Evolutionary conservation across 2,113 vertebrate species (phyloP), one percentile per base, ranked within the genome.

Genomic region (Riparia riparia): DNA sequence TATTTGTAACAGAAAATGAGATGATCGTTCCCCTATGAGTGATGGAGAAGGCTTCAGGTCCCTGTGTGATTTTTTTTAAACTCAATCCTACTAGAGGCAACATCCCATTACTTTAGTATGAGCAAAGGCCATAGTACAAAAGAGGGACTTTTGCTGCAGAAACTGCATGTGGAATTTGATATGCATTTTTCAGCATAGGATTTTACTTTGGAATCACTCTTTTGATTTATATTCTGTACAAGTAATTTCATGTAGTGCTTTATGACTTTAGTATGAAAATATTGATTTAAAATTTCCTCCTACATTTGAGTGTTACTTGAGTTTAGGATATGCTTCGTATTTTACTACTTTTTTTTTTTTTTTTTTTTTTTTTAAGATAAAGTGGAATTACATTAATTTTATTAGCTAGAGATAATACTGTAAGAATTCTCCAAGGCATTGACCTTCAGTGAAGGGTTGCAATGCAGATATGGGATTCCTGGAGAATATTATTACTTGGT

Each of bases 241-340:
- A 9, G 24, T 95, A 58, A 85, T 95, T 96, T 64, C 72, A n/a
- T 3, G 2, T 72, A 81, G 42, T 88, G 9, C 32, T 77, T 41
- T 64, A 24, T 91, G 64, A 51, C 60, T 95, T 17, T 51, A 57
- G 39, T 65, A 72, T 87, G 66, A 86, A 92, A 81, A 76, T 89
- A 82, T 18, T 94, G 84, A 86, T 90, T 93, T 97, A 72, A 85
- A 92, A 73, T 63, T 95, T 17, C n/a, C 44, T 66, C 25, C 7
- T 82, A 56, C 37, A 78, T 92, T 87, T 82, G 19, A 29, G 6
- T 45, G 53, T 68, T 93, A 61, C 63, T 93, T 85, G 76, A 93
- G 41, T 88, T 89, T 72, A 82, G 49, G 34, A 44, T 84, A 71
- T 79, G 21, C 58, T 61, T 85, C 8, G 6, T 86, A 73, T 94